These are phyloP conservation scores for Aspidoscelis tigris DNA, from an alignment of 2,113 vertebrate species.

Conservation along the genomic window DNA sequence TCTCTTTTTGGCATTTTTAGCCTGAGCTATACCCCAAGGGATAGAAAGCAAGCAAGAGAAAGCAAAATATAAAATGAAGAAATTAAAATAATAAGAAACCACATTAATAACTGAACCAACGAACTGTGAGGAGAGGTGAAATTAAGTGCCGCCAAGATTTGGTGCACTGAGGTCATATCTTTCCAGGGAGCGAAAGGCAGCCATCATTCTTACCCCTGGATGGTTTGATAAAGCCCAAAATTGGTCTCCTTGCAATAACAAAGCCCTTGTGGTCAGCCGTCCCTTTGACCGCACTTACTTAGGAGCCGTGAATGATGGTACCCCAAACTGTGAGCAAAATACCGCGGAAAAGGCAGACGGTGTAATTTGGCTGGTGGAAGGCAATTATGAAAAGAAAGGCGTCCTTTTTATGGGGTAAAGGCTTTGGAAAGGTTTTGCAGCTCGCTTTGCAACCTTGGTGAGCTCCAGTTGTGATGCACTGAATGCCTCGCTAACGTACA, in stretches of 20 bases:
- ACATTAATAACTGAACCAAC: too few species aligned
- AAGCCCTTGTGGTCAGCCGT: background rate
- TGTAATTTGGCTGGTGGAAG: background rate
- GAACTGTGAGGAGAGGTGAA: background rate
- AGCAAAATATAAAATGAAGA: too few species aligned
- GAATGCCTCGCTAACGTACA: too few species aligned
- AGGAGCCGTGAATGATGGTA: background rate
- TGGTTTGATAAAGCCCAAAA: background rate
- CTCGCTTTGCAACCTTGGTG: too few species aligned
- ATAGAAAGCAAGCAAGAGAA: too few species aligned
- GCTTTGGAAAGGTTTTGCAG: too few species aligned
- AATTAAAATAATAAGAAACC: too few species aligned
- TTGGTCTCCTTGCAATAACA: background rate
- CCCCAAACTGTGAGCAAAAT: background rate
- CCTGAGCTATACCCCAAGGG: too few species aligned
- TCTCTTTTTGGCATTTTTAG: too few species aligned
- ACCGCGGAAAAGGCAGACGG: background rate
- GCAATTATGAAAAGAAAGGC: too few species aligned
- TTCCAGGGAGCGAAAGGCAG: background rate
- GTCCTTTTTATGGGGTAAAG: too few species aligned
- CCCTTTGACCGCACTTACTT: conserved; percentile 2
- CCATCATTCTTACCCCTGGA: background rate
- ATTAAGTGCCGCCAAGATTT: background rate
- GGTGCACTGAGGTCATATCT: background rate
- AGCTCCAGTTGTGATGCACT: too few species aligned